Evolutionary conservation across 1,140 invertebrate species (phyloP).

Genomic region (Lepidurus packardi): DNA sequence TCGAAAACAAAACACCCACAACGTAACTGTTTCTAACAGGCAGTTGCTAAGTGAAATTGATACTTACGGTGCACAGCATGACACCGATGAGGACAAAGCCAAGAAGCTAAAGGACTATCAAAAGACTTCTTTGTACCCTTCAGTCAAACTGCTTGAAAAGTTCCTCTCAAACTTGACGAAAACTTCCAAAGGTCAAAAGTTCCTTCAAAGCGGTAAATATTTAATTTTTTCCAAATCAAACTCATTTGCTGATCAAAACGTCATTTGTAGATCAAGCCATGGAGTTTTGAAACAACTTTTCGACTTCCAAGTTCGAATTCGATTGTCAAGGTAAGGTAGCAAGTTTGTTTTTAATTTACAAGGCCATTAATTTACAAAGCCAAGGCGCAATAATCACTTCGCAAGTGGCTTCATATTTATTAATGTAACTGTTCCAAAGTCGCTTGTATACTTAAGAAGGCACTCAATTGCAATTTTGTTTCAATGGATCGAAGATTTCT

Average conservation of each 20-base stretch:
- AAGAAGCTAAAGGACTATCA: slow-evolving; percentile 62
- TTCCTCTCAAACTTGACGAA: slow-evolving; percentile 56
- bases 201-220: slow-evolving; percentile 34
- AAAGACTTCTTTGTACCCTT: slow-evolving; percentile 65
- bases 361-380: too few species aligned
- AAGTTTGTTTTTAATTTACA: too few species aligned
- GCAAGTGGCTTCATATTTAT: neutral
- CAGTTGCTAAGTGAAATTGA: slow-evolving; percentile 37
- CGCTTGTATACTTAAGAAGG: neutral
- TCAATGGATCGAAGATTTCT: neutral
- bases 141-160: slow-evolving; percentile 62
- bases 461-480: neutral
- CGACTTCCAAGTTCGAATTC: too few species aligned
- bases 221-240: neutral
- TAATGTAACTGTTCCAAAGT: neutral
- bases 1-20: neutral
- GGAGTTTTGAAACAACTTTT: neutral
- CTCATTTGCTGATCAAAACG: too few species aligned
- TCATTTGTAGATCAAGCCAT: neutral
- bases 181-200: slow-evolving; percentile 26
- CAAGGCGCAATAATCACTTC: too few species aligned
- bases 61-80: slow-evolving; percentile 24
- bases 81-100: slow-evolving; percentile 30
- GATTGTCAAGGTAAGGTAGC: too few species aligned
- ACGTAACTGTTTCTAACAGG: slow-evolving; percentile 16